Percentiles rank a stretch among this genome's conserved stretches.
These are phyloP conservation scores for Argyresthia goedartella DNA, from an alignment of 2,888 invertebrate genomes.

Conservation along the genomic window DNA sequence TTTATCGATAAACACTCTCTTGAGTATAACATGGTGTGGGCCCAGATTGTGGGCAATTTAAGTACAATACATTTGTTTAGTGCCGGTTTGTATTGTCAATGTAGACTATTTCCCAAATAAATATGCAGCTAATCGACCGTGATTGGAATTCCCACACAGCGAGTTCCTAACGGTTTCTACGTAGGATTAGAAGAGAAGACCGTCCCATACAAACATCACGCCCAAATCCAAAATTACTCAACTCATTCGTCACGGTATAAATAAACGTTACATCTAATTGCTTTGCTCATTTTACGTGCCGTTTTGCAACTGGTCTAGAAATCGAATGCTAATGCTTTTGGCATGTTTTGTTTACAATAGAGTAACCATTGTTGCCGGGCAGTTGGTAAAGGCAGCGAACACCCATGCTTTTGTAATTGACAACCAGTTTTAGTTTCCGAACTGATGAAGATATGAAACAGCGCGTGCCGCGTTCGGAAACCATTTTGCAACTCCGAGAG, in stretches of 20 bases:
- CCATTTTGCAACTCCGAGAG: conserved; percentile 25
- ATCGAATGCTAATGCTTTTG: conserved; percentile 34
- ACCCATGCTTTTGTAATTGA: conserved; percentile 38
- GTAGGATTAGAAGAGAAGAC: background rate
- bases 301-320: conserved; percentile 13
- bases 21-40: no score
- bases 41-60: no score
- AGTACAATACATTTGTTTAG: no score
- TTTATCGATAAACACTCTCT: no score
- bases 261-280: conserved; percentile 17
- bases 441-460: conserved; percentile 49
- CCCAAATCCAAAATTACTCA: conserved; percentile 6
- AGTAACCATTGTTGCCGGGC: conserved; percentile 44
- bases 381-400: conserved; percentile 24
- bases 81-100: no score
- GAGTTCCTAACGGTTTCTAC: background rate
- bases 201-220: background rate
- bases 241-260: conserved; percentile 28
- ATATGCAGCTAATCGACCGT: background rate
- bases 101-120: no score
- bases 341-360: conserved; percentile 48
- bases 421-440: conserved; percentile 45
- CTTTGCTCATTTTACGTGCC: conserved; percentile 4
- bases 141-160: background rate
- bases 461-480: conserved; percentile 19